These are phyloP conservation scores for Grus americana DNA, from an alignment of 2,113 vertebrate species.

Conservation along the genomic window DNA sequence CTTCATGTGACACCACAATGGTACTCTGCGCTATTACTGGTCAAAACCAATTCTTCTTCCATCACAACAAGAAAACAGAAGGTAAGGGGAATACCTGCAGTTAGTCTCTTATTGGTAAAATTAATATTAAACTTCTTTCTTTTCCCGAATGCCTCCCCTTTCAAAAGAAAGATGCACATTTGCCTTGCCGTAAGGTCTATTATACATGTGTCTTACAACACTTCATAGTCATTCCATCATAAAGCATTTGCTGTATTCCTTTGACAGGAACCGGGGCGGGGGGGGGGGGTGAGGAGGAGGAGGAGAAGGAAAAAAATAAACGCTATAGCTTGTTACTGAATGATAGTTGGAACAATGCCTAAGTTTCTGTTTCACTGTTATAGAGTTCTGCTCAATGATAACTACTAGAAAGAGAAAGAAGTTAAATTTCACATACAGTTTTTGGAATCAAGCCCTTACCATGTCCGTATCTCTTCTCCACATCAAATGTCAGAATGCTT, in stretches of 20 bases:
- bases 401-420: background rate
- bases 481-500: background rate
- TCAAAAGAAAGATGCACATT: background rate
- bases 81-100: background rate
- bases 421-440: background rate
- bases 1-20: background rate
- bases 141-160: background rate
- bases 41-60: background rate
- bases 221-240: background rate
- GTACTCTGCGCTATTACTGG: background rate
- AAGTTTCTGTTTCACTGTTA: background rate
- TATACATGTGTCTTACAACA: background rate
- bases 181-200: background rate
- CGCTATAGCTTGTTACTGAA: background rate
- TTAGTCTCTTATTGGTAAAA: background rate
- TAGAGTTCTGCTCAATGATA: background rate
- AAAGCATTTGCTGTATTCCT: background rate
- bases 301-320: background rate
- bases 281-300: no score
- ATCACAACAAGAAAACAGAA: background rate
- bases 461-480: background rate
- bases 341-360: accelerated
- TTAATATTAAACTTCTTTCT: background rate
- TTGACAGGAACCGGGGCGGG: background rate
- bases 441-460: background rate